These are phyloP conservation scores for Linurgus olivaceus DNA, from an alignment of 2,797 vertebrate genomes.

Conservation along the genomic window DNA sequence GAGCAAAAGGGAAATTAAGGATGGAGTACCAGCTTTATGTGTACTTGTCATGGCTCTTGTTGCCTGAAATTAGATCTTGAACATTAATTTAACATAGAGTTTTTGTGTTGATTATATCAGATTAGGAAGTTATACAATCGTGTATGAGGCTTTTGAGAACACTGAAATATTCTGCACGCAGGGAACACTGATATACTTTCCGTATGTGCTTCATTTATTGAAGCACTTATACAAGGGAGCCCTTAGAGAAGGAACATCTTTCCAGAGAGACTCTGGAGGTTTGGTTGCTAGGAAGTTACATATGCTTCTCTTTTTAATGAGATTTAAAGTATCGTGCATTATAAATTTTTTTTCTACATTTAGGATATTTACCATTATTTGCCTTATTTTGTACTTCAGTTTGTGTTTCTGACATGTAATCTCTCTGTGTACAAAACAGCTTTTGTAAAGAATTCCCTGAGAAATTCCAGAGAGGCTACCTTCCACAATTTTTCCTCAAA, in stretches of 20 bases:
- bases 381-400: conserved; percentile 70
- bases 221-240: conserved; percentile 68
- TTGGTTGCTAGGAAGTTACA: conserved; percentile 79
- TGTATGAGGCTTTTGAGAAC: conserved; percentile 65
- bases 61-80: conserved; percentile 69
- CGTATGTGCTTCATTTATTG: conserved; percentile 77
- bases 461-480: conserved; percentile 52
- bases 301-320: conserved; percentile 77
- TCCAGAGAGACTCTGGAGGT: conserved; percentile 69
- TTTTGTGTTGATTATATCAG: conserved; percentile 73
- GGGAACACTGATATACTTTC: conserved; percentile 56
- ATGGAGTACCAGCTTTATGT: background rate
- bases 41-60: background rate
- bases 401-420: conserved; percentile 65
- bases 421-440: conserved; percentile 48
- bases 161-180: conserved; percentile 32
- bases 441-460: conserved; percentile 58
- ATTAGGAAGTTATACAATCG: conserved; percentile 72
- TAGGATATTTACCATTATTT: conserved; percentile 68
- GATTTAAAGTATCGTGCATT: conserved; percentile 76
- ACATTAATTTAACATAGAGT: conserved; percentile 72
- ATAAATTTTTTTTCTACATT: conserved; percentile 75
- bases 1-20: conserved; percentile 19
- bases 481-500: conserved; percentile 19
- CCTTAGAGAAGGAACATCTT: conserved; percentile 70